These are phyloP conservation scores for Lophochroa leadbeateri DNA, from an alignment of 2,113 vertebrate genomes.

Conservation along the genomic window DNA sequence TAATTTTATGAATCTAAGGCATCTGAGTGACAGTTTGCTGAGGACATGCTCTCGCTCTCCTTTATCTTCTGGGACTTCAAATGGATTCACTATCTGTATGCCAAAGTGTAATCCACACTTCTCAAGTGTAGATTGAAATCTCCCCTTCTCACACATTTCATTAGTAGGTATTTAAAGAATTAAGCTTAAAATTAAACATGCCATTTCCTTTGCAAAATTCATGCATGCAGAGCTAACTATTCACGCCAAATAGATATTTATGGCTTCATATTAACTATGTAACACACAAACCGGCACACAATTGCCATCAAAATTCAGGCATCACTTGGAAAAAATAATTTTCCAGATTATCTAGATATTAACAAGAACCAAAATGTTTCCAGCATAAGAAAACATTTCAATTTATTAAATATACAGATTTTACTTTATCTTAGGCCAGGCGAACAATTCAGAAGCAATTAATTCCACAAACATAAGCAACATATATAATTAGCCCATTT, in stretches of 20 bases:
- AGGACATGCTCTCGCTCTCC: not conserved
- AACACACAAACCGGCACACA: not conserved
- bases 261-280: not conserved
- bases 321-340: not conserved
- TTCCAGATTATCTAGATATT: not conserved
- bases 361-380: not conserved
- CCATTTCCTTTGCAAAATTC: not conserved
- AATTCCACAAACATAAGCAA: not conserved
- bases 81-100: not conserved
- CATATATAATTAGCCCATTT: not conserved
- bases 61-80: not conserved
- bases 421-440: not conserved
- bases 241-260: not conserved
- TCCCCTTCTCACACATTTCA: not conserved
- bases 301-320: not conserved
- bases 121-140: not conserved
- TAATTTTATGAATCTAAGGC: conserved; percentile 52
- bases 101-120: not conserved
- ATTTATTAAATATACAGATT: not conserved
- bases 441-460: conserved; percentile 6
- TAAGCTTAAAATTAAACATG: conserved; percentile 4
- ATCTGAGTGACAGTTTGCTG: conserved; percentile 19
- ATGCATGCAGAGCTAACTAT: not conserved
- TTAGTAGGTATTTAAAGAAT: not conserved
- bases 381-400: not conserved